Conservation (phyloP, 2,888 invertebrate species). For the Crematogaster levior region DNA sequence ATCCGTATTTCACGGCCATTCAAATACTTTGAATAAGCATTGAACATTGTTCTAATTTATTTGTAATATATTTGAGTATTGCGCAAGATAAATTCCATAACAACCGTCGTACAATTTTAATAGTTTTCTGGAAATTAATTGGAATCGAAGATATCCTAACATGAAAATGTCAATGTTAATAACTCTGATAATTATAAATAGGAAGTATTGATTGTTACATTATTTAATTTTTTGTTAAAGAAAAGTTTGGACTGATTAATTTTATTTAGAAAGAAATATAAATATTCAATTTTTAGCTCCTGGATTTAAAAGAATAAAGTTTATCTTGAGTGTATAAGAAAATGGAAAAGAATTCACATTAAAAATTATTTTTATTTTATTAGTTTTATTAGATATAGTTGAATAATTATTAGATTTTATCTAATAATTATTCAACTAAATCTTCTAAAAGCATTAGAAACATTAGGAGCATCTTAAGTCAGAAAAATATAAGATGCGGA, state of each 20-base stretch:
- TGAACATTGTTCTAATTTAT: constrained; percentile 26
- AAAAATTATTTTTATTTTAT: no score
- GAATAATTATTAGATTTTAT: background rate
- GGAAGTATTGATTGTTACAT: background rate
- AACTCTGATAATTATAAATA: background rate
- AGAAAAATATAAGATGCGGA: background rate
- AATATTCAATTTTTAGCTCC: background rate
- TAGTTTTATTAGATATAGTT: no score
- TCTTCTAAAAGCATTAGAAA: background rate
- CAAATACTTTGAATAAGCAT: background rate
- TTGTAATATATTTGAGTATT: background rate
- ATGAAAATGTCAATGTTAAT: background rate
- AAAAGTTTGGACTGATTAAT: background rate
- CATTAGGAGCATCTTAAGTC: background rate
- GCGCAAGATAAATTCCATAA: background rate
- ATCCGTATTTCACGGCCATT: background rate
- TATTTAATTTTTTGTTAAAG: background rate
- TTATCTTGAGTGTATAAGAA: background rate
- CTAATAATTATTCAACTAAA: background rate
- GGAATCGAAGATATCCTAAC: background rate
- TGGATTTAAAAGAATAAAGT: background rate
- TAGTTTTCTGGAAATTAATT: background rate
- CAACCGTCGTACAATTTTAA: background rate
- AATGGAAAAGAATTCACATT: no score
- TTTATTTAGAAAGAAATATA: background rate